These are phyloP conservation scores for Pyrgilauda ruficollis DNA, from an alignment of 2,113 vertebrate species.

Conservation along the genomic window DNA sequence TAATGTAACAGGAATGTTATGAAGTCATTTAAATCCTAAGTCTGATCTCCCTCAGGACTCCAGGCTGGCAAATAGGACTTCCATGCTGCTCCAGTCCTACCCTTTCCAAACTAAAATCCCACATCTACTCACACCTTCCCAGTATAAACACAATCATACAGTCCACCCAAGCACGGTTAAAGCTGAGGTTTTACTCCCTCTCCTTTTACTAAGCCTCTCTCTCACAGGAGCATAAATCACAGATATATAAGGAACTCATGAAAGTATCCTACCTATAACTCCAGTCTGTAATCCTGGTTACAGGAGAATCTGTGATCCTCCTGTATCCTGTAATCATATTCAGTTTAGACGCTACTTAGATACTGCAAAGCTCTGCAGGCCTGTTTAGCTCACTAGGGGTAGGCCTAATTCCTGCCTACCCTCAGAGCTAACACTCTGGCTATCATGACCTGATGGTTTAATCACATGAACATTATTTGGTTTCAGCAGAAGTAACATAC, in stretches of 20 bases:
- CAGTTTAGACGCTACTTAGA: background rate
- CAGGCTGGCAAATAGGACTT: background rate
- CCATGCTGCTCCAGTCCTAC: background rate
- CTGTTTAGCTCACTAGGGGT: background rate
- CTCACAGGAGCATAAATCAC: background rate
- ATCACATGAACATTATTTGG: background rate
- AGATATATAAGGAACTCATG: background rate
- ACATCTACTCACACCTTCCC: background rate
- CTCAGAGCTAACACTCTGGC: background rate
- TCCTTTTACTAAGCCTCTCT: background rate
- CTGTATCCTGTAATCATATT: background rate
- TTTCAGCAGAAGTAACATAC: background rate
- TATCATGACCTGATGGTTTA: background rate
- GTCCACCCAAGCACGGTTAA: accelerated
- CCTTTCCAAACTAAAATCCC: background rate
- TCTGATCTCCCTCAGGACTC: background rate
- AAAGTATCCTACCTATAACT: background rate
- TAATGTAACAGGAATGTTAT: accelerated
- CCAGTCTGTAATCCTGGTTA: background rate
- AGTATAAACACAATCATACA: background rate
- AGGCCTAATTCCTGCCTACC: background rate
- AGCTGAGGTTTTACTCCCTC: background rate
- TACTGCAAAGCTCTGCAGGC: background rate
- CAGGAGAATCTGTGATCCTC: too few species aligned
- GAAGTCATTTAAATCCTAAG: background rate